Evolutionary conservation across 1,140 invertebrate genomes (phyloP).

Genomic region (Trichonephila clavata): DNA sequence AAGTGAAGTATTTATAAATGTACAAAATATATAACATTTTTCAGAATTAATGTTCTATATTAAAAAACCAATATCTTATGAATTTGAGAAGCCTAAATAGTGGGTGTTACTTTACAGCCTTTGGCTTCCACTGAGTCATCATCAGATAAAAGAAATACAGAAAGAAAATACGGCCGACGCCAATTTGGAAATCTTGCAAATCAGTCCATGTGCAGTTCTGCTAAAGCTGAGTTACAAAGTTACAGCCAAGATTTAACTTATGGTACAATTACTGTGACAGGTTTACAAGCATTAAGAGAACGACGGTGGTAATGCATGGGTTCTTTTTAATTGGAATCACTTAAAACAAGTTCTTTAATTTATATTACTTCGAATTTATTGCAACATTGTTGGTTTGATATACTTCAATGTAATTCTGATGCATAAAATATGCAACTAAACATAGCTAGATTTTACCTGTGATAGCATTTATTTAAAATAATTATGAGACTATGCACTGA

Average conservation of each 20-base stretch:
- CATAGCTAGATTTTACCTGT: not conserved
- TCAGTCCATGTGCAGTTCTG: conserved; percentile 63
- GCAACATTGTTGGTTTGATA: not conserved
- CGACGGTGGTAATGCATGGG: conserved; percentile 44
- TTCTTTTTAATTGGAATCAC: not conserved
- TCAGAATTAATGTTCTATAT: too few species aligned
- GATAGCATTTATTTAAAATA: not conserved
- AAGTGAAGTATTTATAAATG: too few species aligned
- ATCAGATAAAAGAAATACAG: conserved; percentile 10
- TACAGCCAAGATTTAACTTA: conserved; percentile 72
- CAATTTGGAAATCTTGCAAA: conserved; percentile 67
- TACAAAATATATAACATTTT: too few species aligned
- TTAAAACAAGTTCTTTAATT: not conserved
- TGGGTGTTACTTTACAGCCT: not conserved
- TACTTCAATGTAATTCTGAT: not conserved
- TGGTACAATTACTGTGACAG: conserved; percentile 70
- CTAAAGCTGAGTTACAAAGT: conserved; percentile 70
- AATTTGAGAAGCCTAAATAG: not conserved
- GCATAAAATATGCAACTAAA: not conserved
- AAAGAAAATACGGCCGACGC: conserved; percentile 36
- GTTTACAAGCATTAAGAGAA: conserved; percentile 60
- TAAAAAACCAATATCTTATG: too few species aligned
- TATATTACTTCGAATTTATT: not conserved
- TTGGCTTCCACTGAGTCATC: not conserved
- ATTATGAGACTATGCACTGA: too few species aligned